These are phyloP conservation scores for Cosmorhoe ocellata DNA, from an alignment of 2,888 invertebrate genomes.

Conservation along the genomic window DNA sequence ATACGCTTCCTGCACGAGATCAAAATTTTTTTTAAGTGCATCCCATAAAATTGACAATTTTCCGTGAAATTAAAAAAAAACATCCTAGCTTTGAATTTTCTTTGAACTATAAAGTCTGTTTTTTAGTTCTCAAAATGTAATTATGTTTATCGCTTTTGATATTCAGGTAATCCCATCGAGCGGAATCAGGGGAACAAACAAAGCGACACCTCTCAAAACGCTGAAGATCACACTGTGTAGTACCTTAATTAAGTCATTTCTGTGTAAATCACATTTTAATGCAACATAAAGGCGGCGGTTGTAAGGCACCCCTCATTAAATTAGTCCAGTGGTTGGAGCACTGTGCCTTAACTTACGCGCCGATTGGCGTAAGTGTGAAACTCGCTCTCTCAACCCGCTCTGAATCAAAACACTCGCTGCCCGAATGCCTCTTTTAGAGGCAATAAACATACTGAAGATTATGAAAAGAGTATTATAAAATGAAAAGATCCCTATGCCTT, in stretches of 20 bases:
- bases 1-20: no score
- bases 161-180: no score
- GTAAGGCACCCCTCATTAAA: conserved; percentile 74
- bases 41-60: no score
- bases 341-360: conserved; percentile 68
- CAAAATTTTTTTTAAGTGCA: no score
- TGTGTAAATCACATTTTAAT: conserved; percentile 51
- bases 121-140: no score
- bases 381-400: conserved; percentile 62
- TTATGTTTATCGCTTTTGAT: no score
- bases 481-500: conserved; percentile 36
- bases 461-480: conserved; percentile 33
- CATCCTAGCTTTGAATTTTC: no score
- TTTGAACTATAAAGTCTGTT: no score
- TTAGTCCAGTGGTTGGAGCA: conserved; percentile 77
- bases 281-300: conserved; percentile 41
- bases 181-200: neutral
- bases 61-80: no score
- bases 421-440: conserved; percentile 72
- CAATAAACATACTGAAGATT: conserved; percentile 60
- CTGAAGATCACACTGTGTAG: conserved; percentile 39
- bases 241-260: conserved; percentile 50
- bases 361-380: conserved; percentile 75
- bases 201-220: conserved; percentile 28
- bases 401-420: conserved; percentile 52